Percentiles rank a stretch among this genome's conserved stretches.
These are phyloP conservation scores for Hycleus phaleratus DNA, from an alignment of 1,140 invertebrate genomes.

Conservation along the genomic window DNA sequence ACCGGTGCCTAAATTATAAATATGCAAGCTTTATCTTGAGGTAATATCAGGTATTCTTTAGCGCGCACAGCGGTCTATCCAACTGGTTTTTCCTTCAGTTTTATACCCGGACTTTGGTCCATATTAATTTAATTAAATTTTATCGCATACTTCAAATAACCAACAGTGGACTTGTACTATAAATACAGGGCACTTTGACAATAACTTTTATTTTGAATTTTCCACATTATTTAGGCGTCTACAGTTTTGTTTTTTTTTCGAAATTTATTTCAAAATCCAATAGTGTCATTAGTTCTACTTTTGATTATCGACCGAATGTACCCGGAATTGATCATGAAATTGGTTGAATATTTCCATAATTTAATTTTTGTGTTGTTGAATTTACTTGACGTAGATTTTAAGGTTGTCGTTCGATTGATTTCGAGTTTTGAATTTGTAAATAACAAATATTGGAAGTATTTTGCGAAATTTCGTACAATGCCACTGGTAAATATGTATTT, in stretches of 20 bases:
- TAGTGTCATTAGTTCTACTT: no score
- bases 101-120: constrained; percentile 8
- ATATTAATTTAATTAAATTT: constrained; percentile 37
- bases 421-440: no score
- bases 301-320: no score
- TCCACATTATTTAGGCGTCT: not conserved
- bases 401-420: no score
- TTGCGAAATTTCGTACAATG: not conserved
- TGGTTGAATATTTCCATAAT: no score
- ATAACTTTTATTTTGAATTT: constrained; percentile 19
- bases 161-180: constrained; percentile 24
- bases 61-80: constrained; percentile 17
- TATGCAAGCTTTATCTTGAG: constrained; percentile 21
- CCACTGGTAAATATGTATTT: not conserved
- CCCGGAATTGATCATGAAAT: no score
- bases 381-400: no score
- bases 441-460: not conserved
- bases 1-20: constrained; percentile 19
- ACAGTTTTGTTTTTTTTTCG: not conserved
- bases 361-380: no score
- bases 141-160: constrained; percentile 33
- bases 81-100: constrained; percentile 18
- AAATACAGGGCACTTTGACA: constrained; percentile 27
- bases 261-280: no score
- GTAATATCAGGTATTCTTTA: constrained; percentile 21